These are phyloP conservation scores for Rhyacophila evoluta DNA, from an alignment of 2,888 invertebrate genomes.

Conservation along the genomic window DNA sequence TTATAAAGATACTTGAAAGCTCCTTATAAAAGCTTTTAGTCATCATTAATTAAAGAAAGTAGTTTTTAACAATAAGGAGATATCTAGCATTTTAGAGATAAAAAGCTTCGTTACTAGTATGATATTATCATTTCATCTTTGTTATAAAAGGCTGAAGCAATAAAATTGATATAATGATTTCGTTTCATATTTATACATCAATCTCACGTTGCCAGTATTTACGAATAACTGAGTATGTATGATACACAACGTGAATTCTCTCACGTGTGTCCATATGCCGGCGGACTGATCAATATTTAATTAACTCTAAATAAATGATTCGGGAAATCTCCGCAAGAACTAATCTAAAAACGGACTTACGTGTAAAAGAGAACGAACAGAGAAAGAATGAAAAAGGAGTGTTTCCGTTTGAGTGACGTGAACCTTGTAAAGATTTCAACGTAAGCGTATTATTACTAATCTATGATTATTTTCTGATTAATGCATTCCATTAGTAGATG, in stretches of 20 bases:
- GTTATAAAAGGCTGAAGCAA: too few species aligned
- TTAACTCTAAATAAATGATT: constrained; percentile 21
- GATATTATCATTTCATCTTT: too few species aligned
- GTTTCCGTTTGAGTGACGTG: not conserved
- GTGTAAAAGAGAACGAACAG: not conserved
- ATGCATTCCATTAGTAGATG: constrained; percentile 17
- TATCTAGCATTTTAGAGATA: too few species aligned
- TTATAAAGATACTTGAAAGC: too few species aligned
- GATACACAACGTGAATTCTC: constrained; percentile 1
- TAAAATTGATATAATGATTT: not conserved
- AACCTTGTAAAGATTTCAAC: constrained; percentile 19
- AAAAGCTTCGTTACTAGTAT: too few species aligned
- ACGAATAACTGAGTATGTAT: not conserved
- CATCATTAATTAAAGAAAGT: too few species aligned
- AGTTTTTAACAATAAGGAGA: too few species aligned
- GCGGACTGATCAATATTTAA: constrained; percentile 4
- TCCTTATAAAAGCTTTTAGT: too few species aligned
- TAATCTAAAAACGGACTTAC: constrained; percentile 8
- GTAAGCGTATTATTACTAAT: constrained; percentile 3
- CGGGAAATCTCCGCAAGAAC: not conserved
- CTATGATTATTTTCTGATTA: constrained; percentile 22
- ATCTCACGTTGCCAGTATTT: not conserved
- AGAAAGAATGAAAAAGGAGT: not conserved
- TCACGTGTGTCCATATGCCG: not conserved
- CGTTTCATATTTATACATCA: not conserved